Base-by-base conservation (phyloP, 2,888 invertebrate genomes). In the Cataglyphis cursor region DNA sequence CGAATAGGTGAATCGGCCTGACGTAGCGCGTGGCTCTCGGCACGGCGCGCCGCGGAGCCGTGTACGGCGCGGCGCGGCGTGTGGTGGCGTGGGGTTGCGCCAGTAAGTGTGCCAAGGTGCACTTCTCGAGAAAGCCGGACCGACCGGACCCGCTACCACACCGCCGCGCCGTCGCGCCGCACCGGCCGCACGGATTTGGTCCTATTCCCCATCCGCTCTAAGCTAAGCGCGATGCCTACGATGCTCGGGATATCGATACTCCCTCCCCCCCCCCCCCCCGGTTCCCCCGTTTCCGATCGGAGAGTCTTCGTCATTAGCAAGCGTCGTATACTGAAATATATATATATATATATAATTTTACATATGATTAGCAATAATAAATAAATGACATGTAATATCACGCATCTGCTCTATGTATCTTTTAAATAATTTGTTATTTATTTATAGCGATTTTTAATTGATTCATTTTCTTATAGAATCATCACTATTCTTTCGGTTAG, bases 91-190 rank as follows among this genome's bases (percentile, higher is more conserved):
- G 92, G 93, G 91, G 93, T 92, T 92, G 92, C 85, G 87, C 89
- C 92, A 76, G 87, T 92, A 95, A 95, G 94, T 95, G 93, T 94
- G 94, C 94, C 94, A 95, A 95, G 94, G 94, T 94, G 93, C 94
- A 94, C 94, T 91, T 95, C 94, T 95, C 93, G 94, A 94, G 94
- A 95, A 95, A 95, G 94, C 94, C 94, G 94, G 93, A 94, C 94
- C 93, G 93, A 91, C 94, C 92, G 92, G 93, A 93, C 94, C 6
- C 89, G 90, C 91, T 91, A 89, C 88, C 87, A 86, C 88, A 75
- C 85, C 86, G 83, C 35, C 88, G 76, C 86, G 83, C 35, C 88
- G 76, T 85, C 86, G 85, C 83, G 82, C 84, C 87, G 73, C 82
- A 81, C 84, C 66, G 72, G 82, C 84, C 81, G 88, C 87, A 78